A percentile compares a stretch with the other conserved stretches of the same genome.
phyloP scores from a whole-genome alignment of 1,140 invertebrate species.

The Paralvinella palmiformis region DNA sequence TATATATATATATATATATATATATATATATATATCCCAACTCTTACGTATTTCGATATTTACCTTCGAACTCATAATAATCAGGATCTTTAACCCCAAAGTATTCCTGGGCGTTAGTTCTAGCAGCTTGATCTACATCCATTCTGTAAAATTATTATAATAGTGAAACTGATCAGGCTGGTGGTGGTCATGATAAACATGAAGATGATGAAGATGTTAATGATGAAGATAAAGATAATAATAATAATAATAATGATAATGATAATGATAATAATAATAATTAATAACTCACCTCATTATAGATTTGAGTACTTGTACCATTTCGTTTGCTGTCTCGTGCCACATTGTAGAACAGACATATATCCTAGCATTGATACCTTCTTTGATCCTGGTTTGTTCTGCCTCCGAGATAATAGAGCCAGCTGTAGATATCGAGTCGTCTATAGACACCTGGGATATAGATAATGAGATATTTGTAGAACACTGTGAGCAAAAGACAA shows the following conservation, averaged over 20 bases:
- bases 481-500: too few species aligned
- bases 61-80: slow-evolving; percentile 92
- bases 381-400: background rate
- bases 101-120: slow-evolving; percentile 86
- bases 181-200: too few species aligned
- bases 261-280: background rate
- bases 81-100: slow-evolving; percentile 88
- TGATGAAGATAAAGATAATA: too few species aligned
- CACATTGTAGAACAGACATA: slow-evolving; percentile 49
- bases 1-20: too few species aligned
- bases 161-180: too few species aligned
- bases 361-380: slow-evolving; percentile 36
- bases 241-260: background rate
- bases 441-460: background rate
- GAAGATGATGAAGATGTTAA: too few species aligned
- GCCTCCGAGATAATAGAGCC: slow-evolving; percentile 15
- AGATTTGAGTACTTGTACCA: slow-evolving; percentile 44
- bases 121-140: slow-evolving; percentile 90
- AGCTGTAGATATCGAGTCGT: slow-evolving; percentile 4
- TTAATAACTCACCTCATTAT: slow-evolving; percentile 37
- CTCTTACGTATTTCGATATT: too few species aligned
- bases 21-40: too few species aligned
- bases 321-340: slow-evolving; percentile 48
- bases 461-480: too few species aligned
- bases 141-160: slow-evolving; percentile 57